phyloP scores from a whole-genome alignment of 2,888 invertebrate genomes.

The Rugalucina vietnamica region DNA sequence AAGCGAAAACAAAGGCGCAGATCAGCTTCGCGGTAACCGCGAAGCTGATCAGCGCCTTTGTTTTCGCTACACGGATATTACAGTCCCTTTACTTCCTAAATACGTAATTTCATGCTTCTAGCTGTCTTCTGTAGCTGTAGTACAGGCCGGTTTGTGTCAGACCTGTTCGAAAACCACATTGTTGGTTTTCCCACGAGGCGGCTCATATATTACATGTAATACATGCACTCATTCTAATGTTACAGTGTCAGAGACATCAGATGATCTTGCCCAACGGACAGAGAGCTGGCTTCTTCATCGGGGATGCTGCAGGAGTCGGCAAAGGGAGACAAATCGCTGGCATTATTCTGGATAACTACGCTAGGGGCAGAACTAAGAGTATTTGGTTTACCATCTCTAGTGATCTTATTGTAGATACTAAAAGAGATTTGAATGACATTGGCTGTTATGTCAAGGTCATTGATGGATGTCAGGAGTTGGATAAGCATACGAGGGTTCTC shows the following conservation, averaged over 20 bases:
- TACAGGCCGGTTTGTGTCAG: too few relatives aligned
- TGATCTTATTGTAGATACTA: slow-evolving; percentile 82
- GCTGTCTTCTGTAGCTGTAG: too few relatives aligned
- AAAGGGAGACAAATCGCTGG: slow-evolving; percentile 83
- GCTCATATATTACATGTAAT: too few relatives aligned
- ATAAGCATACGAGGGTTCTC: slow-evolving; percentile 81
- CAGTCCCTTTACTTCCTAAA: too few relatives aligned
- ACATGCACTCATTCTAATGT: too few relatives aligned
- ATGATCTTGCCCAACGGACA: slow-evolving; percentile 79
- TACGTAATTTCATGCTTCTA: too few relatives aligned
- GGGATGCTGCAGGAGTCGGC: slow-evolving; percentile 83
- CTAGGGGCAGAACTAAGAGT: slow-evolving; percentile 79
- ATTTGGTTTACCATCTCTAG: slow-evolving; percentile 83
- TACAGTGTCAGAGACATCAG: slow-evolving; percentile 82
- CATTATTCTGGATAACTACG: slow-evolving; percentile 82
- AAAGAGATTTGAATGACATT: slow-evolving; percentile 80
- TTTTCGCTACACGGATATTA: too few relatives aligned
- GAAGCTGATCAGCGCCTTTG: too few relatives aligned
- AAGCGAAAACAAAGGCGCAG: too few relatives aligned
- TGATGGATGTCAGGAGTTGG: slow-evolving; percentile 82
- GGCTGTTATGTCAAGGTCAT: slow-evolving; percentile 82
- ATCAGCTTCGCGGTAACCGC: too few relatives aligned
- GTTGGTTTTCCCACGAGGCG: too few relatives aligned
- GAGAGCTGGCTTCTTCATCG: slow-evolving; percentile 83
- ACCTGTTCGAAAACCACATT: too few relatives aligned